Conservation (phyloP, 2,888 invertebrate species). For the Cheilosia pagana region DNA sequence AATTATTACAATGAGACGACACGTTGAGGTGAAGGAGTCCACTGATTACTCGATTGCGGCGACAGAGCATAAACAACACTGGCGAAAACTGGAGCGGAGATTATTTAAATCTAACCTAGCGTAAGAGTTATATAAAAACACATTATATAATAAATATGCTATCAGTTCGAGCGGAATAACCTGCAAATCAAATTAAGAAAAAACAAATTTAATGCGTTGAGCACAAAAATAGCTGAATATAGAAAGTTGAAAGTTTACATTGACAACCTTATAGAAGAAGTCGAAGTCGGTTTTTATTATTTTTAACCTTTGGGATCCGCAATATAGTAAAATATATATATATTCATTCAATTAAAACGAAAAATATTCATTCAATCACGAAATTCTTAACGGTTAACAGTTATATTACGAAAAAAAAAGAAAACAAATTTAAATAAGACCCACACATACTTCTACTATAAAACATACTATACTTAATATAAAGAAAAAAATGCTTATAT, state of each 20-base stretch:
- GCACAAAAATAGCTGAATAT: slow-evolving; percentile 49
- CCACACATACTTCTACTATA: slow-evolving; percentile 66
- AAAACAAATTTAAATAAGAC: slow-evolving; percentile 28
- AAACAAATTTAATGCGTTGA: slow-evolving; percentile 21
- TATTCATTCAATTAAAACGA: slow-evolving; percentile 48
- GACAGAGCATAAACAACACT: neutral
- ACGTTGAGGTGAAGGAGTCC: neutral
- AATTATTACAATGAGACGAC: slow-evolving; percentile 24
- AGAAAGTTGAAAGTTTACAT: slow-evolving; percentile 10
- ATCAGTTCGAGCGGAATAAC: slow-evolving; percentile 31
- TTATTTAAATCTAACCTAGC: slow-evolving; percentile 45
- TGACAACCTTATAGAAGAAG: slow-evolving; percentile 47
- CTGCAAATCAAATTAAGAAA: slow-evolving; percentile 13
- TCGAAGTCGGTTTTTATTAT: slow-evolving; percentile 30
- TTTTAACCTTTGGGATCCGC: slow-evolving; percentile 47
- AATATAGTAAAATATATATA: slow-evolving; percentile 20
- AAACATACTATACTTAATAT: slow-evolving; percentile 31
- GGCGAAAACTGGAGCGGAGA: slow-evolving; percentile 24
- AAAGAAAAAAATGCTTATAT: slow-evolving; percentile 51
- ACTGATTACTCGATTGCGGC: neutral
- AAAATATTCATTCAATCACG: slow-evolving; percentile 37
- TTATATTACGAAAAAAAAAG: slow-evolving; percentile 14
- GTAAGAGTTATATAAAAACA: slow-evolving; percentile 30
- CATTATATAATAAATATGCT: slow-evolving; percentile 28
- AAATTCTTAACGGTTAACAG: slow-evolving; percentile 31